These are phyloP conservation scores for Anableps anableps DNA, from an alignment of 2,797 vertebrate species.

Conservation along the genomic window DNA sequence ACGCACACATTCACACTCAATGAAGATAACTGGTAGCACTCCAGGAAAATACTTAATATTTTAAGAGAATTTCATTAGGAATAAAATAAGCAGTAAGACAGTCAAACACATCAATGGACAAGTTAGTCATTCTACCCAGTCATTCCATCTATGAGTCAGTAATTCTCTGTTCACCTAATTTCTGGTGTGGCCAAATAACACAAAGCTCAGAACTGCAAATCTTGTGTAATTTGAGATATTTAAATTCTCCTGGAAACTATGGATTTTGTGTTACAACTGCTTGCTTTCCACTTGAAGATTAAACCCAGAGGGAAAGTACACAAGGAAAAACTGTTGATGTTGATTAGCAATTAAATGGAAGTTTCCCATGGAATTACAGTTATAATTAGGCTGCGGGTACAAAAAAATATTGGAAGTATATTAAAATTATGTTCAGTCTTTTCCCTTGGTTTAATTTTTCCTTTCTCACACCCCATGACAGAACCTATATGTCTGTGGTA, in stretches of 20 bases:
- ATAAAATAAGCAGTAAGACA: conserved; percentile 20
- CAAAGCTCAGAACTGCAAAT: conserved; percentile 50
- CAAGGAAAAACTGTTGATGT: conserved; percentile 32
- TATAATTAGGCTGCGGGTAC: too few species aligned
- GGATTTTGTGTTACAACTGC: conserved; percentile 9
- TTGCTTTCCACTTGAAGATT: background rate
- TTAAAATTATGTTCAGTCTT: background rate
- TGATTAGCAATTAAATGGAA: conserved; percentile 29
- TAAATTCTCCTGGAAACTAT: conserved; percentile 4
- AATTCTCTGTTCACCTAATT: background rate
- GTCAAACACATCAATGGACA: conserved; percentile 22
- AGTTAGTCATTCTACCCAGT: conserved; percentile 24
- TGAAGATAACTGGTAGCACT: conserved; percentile 15
- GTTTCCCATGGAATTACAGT: conserved; percentile 15
- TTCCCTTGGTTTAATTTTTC: background rate
- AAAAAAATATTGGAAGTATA: background rate
- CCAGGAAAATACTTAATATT: conserved; percentile 1
- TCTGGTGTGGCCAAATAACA: conserved; percentile 53
- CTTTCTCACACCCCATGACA: background rate
- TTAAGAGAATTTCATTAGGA: background rate
- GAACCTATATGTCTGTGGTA: background rate
- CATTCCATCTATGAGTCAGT: background rate
- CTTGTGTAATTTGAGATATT: conserved; percentile 32
- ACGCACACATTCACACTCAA: too few species aligned
- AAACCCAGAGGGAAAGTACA: background rate